A percentile compares a stretch with the other conserved stretches of the same genome.
Evolutionary conservation across 2,888 invertebrate species (phyloP).

Genomic region (Junonia oenone): DNA sequence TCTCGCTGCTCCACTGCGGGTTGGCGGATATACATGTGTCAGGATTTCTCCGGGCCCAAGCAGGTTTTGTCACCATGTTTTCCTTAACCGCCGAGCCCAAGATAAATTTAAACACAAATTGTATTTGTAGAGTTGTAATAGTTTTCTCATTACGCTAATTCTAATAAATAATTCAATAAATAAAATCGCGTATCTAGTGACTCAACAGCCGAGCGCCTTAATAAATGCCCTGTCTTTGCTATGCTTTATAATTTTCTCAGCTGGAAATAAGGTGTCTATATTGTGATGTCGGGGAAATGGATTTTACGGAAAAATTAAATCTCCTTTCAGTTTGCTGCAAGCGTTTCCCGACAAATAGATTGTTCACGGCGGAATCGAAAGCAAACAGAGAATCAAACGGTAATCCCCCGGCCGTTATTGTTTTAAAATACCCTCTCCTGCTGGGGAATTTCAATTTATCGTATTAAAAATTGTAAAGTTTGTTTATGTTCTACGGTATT

Average conservation of each 20-base stretch:
- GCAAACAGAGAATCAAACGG: constrained; percentile 31
- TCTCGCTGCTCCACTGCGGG: too few species aligned
- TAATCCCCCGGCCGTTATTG: constrained; percentile 28
- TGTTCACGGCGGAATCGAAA: constrained; percentile 32
- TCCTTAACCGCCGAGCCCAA: too few species aligned
- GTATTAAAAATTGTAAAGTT: constrained; percentile 24
- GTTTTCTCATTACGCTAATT: not conserved
- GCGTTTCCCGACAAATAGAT: constrained; percentile 28
- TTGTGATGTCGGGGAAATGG: constrained; percentile 32
- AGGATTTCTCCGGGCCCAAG: too few species aligned
- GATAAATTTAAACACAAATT: too few species aligned
- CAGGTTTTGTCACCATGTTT: too few species aligned
- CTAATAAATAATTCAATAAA: not conserved
- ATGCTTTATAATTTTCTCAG: constrained; percentile 44
- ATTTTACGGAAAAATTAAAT: constrained; percentile 45
- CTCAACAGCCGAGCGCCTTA: constrained; percentile 40
- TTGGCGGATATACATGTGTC: too few species aligned
- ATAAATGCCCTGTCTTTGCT: constrained; percentile 60
- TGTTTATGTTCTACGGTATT: constrained; percentile 38
- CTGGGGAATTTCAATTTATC: constrained; percentile 24
- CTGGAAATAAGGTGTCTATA: constrained; percentile 50
- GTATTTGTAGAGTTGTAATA: too few species aligned
- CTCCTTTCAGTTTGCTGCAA: constrained; percentile 28
- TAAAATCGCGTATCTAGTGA: not conserved
- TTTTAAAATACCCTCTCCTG: constrained; percentile 25